phyloP scores from a whole-genome alignment of 2,113 vertebrate species.

The Psophia crepitans region DNA sequence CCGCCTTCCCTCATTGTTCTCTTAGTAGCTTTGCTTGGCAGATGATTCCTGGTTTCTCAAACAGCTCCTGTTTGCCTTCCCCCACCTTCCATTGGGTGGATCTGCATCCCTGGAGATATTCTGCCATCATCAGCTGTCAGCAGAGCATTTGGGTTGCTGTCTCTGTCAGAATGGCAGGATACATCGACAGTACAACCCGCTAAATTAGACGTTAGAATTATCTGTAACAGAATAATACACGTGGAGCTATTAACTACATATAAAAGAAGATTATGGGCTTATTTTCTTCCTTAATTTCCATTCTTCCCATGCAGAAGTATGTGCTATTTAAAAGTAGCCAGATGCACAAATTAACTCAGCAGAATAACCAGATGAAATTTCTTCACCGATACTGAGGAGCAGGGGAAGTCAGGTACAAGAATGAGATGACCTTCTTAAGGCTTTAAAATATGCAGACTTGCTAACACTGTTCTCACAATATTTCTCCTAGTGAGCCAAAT shows the following conservation, averaged over 20 bases:
- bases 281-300: neutral
- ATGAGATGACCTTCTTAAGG: neutral
- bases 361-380: neutral
- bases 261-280: neutral
- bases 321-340: neutral
- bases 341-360: neutral
- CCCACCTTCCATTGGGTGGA: rapidly evolving
- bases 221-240: neutral
- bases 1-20: neutral
- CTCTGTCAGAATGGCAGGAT: neutral
- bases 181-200: neutral
- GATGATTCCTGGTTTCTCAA: neutral
- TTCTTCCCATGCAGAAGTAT: neutral
- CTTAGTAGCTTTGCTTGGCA: neutral
- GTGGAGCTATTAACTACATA: neutral
- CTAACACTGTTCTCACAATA: neutral
- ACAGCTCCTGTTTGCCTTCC: neutral
- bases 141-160: neutral
- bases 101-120: neutral
- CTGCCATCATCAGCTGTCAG: neutral
- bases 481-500: neutral
- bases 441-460: neutral
- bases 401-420: neutral
- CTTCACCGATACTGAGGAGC: neutral
- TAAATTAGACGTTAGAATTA: neutral